phyloP scores from a whole-genome alignment of 2,797 vertebrate species.

The Cephalopachus bancanus region DNA sequence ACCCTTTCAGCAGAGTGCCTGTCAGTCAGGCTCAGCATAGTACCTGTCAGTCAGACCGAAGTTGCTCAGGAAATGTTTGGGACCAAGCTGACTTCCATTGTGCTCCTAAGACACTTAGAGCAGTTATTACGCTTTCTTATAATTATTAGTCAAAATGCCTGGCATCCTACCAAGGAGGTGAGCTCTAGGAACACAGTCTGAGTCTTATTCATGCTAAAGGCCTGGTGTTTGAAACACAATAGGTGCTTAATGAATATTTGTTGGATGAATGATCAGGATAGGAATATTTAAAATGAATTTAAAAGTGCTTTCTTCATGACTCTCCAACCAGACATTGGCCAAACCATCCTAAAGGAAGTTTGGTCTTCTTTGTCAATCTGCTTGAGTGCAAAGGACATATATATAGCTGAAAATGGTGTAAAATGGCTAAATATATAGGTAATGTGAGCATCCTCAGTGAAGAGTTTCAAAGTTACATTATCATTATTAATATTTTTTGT shows the following conservation, averaged over 20 bases:
- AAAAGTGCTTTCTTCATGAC: constrained; percentile 9
- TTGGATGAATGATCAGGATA: not conserved
- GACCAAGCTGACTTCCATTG: not conserved
- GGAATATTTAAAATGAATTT: constrained; percentile 8
- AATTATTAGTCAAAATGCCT: constrained; percentile 38
- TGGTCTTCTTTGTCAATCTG: constrained; percentile 11
- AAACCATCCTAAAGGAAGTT: not conserved
- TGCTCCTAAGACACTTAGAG: not conserved
- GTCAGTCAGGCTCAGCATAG: not conserved
- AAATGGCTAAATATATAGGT: not conserved
- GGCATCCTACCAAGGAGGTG: not conserved
- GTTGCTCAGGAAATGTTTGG: not conserved
- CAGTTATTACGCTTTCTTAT: not conserved
- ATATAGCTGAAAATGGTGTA: not conserved
- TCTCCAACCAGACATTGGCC: constrained; percentile 22
- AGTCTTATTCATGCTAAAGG: constrained; percentile 8
- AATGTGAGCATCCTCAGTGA: not conserved
- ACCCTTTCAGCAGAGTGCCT: no score
- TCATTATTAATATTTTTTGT: not conserved
- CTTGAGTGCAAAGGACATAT: constrained; percentile 22
- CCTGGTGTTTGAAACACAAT: not conserved
- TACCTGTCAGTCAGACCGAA: not conserved
- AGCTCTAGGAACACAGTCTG: not conserved
- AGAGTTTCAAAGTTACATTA: constrained; percentile 31
- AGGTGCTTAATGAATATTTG: not conserved